Percentiles rank a stretch among this genome's conserved stretches.
Conservation (phyloP, 2,888 invertebrate species). For the Acronicta aceris region DNA sequence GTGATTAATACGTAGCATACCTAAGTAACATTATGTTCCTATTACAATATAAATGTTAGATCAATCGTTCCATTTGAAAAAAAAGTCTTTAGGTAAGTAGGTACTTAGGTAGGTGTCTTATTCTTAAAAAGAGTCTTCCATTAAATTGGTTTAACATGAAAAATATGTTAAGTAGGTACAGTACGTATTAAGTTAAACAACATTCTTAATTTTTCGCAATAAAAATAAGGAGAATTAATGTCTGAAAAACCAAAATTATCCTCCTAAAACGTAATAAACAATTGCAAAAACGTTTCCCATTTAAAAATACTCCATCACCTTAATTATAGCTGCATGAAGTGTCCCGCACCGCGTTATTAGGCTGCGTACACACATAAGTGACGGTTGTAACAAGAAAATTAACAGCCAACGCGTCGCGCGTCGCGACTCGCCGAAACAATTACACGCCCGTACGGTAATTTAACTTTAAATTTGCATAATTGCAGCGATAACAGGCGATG, state of each 20-base stretch:
- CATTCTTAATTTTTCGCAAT: too few species aligned
- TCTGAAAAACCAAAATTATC: constrained; percentile 20
- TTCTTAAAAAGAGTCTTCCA: too few species aligned
- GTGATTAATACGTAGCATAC: too few species aligned
- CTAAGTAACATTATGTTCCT: too few species aligned
- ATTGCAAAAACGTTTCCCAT: constrained; percentile 13
- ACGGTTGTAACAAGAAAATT: constrained; percentile 69
- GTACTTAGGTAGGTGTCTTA: too few species aligned
- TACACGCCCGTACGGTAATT: constrained; percentile 70
- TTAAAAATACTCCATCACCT: constrained; percentile 46
- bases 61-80: too few species aligned
- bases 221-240: constrained; percentile 10
- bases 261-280: constrained; percentile 22
- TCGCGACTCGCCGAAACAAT: constrained; percentile 62
- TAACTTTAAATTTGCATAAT: constrained; percentile 83
- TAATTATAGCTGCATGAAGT: constrained; percentile 46
- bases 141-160: too few species aligned
- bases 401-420: constrained; percentile 46
- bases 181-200: too few species aligned
- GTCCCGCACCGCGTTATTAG: constrained; percentile 55
- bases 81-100: too few species aligned
- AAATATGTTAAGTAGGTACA: too few species aligned
- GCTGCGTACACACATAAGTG: constrained; percentile 62
- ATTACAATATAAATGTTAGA: too few species aligned
- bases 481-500: constrained; percentile 74